Evolutionary conservation across 1,140 invertebrate genomes (phyloP).

Genomic region (Euwallacea similis): DNA sequence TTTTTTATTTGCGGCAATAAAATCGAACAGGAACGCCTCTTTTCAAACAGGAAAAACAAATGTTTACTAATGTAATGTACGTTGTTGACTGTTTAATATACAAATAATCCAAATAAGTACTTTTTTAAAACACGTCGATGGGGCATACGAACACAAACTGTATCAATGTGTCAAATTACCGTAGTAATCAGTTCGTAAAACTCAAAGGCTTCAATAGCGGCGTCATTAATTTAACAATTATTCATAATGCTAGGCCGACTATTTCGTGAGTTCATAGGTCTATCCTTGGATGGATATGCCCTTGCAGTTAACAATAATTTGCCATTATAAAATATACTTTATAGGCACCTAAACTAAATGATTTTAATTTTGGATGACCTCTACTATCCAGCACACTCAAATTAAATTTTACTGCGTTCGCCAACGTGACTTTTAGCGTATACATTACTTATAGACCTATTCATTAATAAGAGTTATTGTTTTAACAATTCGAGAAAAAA

Average conservation of each 20-base stretch:
- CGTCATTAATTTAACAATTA: no score
- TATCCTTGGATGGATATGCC: slow-evolving; percentile 7
- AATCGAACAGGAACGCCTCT: slow-evolving; percentile 14
- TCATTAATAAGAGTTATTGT: neutral
- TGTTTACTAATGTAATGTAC: slow-evolving; percentile 26
- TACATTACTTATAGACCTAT: slow-evolving; percentile 1
- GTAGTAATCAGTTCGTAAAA: no score
- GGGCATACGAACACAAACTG: no score
- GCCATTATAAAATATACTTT: slow-evolving; percentile 10
- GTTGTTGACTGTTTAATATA: slow-evolving; percentile 8
- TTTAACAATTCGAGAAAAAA: neutral
- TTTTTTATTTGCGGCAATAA: slow-evolving; percentile 15
- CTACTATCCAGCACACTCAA: slow-evolving; percentile 9
- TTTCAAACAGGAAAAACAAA: slow-evolving; percentile 18
- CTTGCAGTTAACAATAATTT: slow-evolving; percentile 3
- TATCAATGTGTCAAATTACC: no score
- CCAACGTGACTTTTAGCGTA: slow-evolving; percentile 17
- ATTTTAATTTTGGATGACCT: slow-evolving; percentile 24
- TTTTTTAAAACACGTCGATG: neutral
- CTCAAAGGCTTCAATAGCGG: no score
- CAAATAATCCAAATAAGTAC: slow-evolving; percentile 1
- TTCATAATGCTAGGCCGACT: no score
- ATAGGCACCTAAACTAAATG: slow-evolving; percentile 12
- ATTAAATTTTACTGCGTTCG: slow-evolving; percentile 19
- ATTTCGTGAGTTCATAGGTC: neutral